Percentiles rank a stretch among this genome's conserved stretches.
Conservation (phyloP, 2,113 vertebrate genomes). For the Cebus imitator region DNA sequence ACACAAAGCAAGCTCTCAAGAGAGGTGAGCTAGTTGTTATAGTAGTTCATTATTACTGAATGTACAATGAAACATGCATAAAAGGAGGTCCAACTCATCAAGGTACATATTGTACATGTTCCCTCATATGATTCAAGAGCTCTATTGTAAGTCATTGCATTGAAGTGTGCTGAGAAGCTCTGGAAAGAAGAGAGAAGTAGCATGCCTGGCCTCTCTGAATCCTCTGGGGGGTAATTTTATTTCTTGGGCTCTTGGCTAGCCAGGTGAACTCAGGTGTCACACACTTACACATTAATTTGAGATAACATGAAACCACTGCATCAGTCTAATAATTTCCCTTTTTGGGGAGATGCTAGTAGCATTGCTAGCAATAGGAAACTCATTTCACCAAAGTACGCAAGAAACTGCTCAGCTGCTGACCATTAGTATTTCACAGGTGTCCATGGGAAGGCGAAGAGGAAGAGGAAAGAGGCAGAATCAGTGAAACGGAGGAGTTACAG, state of each 20-base stretch:
- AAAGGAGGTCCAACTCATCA: background rate
- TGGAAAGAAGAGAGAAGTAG: background rate
- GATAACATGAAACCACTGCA: background rate
- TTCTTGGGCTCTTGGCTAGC: background rate
- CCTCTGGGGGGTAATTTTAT: background rate
- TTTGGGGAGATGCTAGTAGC: background rate
- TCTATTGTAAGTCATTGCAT: background rate
- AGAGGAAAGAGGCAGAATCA: too few species aligned
- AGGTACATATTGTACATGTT: rapidly evolving
- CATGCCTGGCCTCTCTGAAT: background rate
- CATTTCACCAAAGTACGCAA: background rate
- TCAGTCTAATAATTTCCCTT: background rate
- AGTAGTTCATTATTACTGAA: background rate
- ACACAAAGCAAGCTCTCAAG: background rate
- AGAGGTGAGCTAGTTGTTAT: background rate
- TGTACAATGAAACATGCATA: background rate
- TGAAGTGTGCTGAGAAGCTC: background rate
- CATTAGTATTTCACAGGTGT: background rate
- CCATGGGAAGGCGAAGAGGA: background rate
- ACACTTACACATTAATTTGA: background rate
- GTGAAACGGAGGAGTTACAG: background rate
- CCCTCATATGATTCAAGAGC: background rate
- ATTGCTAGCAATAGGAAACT: background rate
- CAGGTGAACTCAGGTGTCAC: background rate
- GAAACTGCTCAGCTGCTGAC: background rate